Base-by-base conservation (phyloP, 2,888 invertebrate genomes). In the Idaea dimidiata region DNA sequence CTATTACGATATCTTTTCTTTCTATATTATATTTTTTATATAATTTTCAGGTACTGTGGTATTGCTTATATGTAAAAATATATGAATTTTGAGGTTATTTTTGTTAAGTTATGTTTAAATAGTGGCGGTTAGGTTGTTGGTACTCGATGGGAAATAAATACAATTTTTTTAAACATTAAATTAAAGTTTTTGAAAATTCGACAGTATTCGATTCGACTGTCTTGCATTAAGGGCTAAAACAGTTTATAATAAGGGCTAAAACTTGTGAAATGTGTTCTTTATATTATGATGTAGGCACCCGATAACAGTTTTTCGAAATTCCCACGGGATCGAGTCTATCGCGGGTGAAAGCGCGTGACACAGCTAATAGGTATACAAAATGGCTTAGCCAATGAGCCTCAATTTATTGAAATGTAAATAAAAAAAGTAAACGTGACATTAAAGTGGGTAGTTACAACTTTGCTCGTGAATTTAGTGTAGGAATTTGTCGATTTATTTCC, bases 11-110 rank as follows among this genome's bases (percentile, higher is more conserved):
- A 67, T 67, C 60, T 60, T 57, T 63, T 67, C 64, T 18, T 78
- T 82, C 82, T 83, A 83, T 77, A 76, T 75, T 75, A 76, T 70
- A 79, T 78, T 70, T 76, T 82, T 84, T 81, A 78, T 79, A 78
- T 76, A 75, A 83, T 82, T 84, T 81, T 89, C 91, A 90, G 91
- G 90, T 91, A 91, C 91, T 87, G 86, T 86, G 87, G 88, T 91
- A 91, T 90, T 91, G 89, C 90, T 91, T 90, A 89, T 80, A 82
- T 87, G 88, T 88, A 87, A 85, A 81, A 86, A 84, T 81, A 81
- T 84, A 82, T 82, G 79, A 82, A 80, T 82, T 81, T 83, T 73
- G 74, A 78, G 77, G 75, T 80, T 74, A 75, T 70, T 63, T 69
- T 71, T 24, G 24, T 68, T 66, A 64, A 64, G 66, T 66, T 57